phyloP scores from a whole-genome alignment of 2,888 invertebrate genomes.

The Athalia rosae region DNA sequence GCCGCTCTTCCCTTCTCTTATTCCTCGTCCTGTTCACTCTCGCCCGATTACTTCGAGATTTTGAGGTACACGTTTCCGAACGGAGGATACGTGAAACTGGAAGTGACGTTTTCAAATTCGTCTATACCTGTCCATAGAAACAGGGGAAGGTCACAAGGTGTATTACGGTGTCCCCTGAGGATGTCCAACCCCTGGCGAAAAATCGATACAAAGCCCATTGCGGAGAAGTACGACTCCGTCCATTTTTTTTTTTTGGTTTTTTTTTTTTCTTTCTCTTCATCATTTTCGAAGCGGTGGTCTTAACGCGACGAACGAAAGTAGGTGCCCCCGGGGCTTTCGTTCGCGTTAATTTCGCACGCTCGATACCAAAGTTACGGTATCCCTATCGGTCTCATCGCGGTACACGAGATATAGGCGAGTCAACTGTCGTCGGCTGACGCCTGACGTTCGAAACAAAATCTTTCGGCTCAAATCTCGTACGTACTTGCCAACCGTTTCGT shows the following conservation, averaged over 20 bases:
- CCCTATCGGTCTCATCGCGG: too few relatives aligned
- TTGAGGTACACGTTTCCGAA: constrained; percentile 11
- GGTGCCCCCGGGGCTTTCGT: not conserved
- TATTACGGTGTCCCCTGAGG: too few relatives aligned
- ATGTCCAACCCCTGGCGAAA: not conserved
- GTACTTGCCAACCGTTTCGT: too few relatives aligned
- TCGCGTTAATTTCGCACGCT: not conserved
- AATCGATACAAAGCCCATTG: constrained; percentile 23
- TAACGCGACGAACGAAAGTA: not conserved
- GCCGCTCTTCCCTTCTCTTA: constrained; percentile 8
- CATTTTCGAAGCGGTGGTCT: not conserved
- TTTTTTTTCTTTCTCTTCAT: too few relatives aligned
- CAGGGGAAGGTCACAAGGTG: too few relatives aligned
- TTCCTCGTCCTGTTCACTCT: not conserved
- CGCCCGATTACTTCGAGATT: constrained; percentile 33
- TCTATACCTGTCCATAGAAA: too few relatives aligned
- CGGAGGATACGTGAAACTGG: constrained; percentile 2
- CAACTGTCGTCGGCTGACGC: too few relatives aligned
- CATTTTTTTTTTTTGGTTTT: too few relatives aligned
- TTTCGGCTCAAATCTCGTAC: too few relatives aligned
- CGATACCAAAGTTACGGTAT: constrained; percentile 16
- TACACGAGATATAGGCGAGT: too few relatives aligned
- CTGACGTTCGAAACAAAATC: too few relatives aligned
- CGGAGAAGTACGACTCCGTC: constrained; percentile 1
- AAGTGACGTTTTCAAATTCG: constrained; percentile 24